Percentiles rank a stretch among this genome's conserved stretches.
Conservation (phyloP, 2,888 invertebrate genomes). For the Drosophila rellima region DNA sequence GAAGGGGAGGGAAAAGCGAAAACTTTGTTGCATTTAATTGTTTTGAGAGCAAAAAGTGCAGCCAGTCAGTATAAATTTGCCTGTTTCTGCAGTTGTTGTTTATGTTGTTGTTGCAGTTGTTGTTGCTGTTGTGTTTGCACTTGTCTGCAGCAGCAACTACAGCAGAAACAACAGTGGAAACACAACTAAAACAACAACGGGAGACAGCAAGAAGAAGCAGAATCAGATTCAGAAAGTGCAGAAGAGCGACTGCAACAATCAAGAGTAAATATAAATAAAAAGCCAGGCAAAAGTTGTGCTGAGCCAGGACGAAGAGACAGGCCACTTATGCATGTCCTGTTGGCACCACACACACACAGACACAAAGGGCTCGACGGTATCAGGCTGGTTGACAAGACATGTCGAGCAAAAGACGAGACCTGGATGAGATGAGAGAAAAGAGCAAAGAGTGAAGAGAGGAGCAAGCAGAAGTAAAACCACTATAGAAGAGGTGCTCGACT, state of each 20-base stretch:
- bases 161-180: conserved; percentile 33
- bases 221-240: conserved; percentile 14
- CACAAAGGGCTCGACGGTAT: neutral
- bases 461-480: neutral
- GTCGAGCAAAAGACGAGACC: conserved; percentile 51
- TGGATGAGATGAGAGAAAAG: neutral
- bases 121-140: conserved; percentile 42
- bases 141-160: conserved; percentile 49
- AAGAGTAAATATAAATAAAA: conserved; percentile 80
- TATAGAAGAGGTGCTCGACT: neutral
- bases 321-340: conserved; percentile 80
- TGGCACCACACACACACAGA: conserved; percentile 53
- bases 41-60: conserved; percentile 53
- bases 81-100: conserved; percentile 21
- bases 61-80: conserved; percentile 30
- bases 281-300: conserved; percentile 55
- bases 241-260: conserved; percentile 67
- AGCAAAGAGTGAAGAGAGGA: neutral
- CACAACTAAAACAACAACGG: conserved; percentile 35
- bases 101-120: conserved; percentile 14
- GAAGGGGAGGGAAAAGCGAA: neutral
- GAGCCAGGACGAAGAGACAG: conserved; percentile 64
- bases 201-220: conserved; percentile 1
- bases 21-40: conserved; percentile 62
- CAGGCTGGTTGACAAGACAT: conserved; percentile 49